These are phyloP conservation scores for Ophthalmolycus amberensis DNA, from an alignment of 2,113 vertebrate species.

Conservation along the genomic window DNA sequence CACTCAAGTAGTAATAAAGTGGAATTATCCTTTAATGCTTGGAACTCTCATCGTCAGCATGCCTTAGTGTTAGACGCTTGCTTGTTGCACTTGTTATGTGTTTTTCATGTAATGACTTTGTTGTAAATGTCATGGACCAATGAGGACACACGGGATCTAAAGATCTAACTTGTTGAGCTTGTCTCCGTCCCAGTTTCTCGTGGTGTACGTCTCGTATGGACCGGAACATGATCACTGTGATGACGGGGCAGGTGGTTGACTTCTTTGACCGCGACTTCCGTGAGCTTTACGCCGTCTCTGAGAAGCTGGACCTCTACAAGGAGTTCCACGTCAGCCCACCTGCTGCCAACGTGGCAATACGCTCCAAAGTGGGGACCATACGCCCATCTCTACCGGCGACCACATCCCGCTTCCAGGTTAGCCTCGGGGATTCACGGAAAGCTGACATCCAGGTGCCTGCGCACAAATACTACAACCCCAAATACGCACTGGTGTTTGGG, in stretches of 20 bases:
- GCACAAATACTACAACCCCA: constrained; percentile 94
- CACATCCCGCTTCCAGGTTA: constrained; percentile 83
- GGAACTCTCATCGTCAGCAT: too few relatives aligned
- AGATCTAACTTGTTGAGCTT: not conserved
- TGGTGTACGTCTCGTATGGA: constrained; percentile 93
- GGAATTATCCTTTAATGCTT: not conserved
- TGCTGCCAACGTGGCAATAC: constrained; percentile 20
- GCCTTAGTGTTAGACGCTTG: not conserved
- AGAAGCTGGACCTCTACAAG: constrained; percentile 89
- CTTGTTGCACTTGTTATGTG: not conserved
- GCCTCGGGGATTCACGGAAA: constrained; percentile 68
- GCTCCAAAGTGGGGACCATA: constrained; percentile 62
- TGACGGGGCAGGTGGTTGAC: constrained; percentile 93
- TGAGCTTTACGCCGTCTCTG: constrained; percentile 93
- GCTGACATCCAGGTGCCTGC: constrained; percentile 84
- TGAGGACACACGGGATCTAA: not conserved
- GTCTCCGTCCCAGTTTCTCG: constrained; percentile 85
- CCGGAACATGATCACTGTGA: constrained; percentile 91
- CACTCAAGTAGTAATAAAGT: not conserved
- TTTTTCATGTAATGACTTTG: not conserved
- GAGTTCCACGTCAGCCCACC: constrained; percentile 82
- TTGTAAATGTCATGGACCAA: not conserved
- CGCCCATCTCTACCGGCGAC: constrained; percentile 66
- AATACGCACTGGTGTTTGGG: constrained; percentile 87
- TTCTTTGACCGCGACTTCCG: constrained; percentile 93